Conservation (phyloP, 1,140 invertebrate genomes). For the Triops longicaudatus region DNA sequence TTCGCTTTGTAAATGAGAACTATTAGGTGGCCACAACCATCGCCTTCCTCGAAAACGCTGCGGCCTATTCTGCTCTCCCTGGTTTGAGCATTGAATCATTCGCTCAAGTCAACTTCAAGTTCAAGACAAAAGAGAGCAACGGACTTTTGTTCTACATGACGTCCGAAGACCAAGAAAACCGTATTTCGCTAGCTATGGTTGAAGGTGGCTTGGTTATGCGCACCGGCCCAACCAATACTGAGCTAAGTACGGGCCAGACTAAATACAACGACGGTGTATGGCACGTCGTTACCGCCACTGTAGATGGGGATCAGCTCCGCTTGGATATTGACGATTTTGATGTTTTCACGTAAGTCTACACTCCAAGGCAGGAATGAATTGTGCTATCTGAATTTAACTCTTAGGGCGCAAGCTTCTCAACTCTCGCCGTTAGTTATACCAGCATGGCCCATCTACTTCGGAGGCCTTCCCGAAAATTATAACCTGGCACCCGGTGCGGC, state of each 20-base stretch:
- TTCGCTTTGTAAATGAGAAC: not conserved
- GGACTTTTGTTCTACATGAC: constrained; percentile 69
- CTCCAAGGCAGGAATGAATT: not conserved
- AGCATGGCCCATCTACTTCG: constrained; percentile 62
- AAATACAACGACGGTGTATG: constrained; percentile 79
- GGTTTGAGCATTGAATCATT: constrained; percentile 31
- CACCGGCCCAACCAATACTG: constrained; percentile 42
- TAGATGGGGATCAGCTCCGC: constrained; percentile 50
- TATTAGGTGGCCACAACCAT: constrained; percentile 42
- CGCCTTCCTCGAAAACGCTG: constrained; percentile 38
- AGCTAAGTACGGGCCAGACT: constrained; percentile 47
- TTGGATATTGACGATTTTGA: constrained; percentile 78
- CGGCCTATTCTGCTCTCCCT: constrained; percentile 36
- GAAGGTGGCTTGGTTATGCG: constrained; percentile 61
- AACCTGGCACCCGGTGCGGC: constrained; percentile 38
- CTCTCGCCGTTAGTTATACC: constrained; percentile 49
- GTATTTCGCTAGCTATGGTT: constrained; percentile 55
- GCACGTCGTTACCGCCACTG: constrained; percentile 83
- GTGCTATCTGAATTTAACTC: constrained; percentile 32
- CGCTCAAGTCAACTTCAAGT: constrained; percentile 72
- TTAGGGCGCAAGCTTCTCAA: constrained; percentile 42
- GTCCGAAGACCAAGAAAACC: constrained; percentile 52
- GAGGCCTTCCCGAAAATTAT: constrained; percentile 61
- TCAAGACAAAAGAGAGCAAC: constrained; percentile 67
- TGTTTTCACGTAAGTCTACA: constrained; percentile 49